Evolutionary conservation across 64 coral and sea anemone species (phyloP), one percentile per base, ranked within the genome.

Genomic region (Catalaphyllia jardinei): DNA sequence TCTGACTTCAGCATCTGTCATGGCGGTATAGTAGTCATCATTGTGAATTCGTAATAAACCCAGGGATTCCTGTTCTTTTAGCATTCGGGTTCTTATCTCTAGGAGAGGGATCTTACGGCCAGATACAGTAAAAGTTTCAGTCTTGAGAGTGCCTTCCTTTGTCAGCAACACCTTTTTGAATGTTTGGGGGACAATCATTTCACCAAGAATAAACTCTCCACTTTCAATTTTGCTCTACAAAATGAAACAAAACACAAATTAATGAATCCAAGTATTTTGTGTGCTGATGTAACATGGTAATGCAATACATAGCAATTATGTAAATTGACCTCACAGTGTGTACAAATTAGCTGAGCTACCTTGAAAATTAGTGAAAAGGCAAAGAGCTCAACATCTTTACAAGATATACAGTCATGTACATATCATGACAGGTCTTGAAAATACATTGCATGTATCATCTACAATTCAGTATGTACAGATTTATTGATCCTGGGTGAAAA

Each of bases 31-130:
- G 30, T 87, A 78, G 15, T 76, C 31, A n/a, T 92, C 73, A 67
- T 52, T 92, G 14, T 92, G 74, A 74, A 86, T 30, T 87, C 83
- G 52, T 8, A 92, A 55, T 12, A 92, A 73, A 20, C 90, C 90
- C 61, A 77, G 60, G 1, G 0, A 15, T 80, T 73, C 83, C 67
- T 92, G 90, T 10, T 87, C 84, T 74, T 67, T 72, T 20, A 80
- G 29, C 18, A 33, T 79, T 1, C 77, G 25, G 16, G 54, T 49
- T 18, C 90, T 77, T 60, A 92, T 92, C 8, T 92, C 84, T 1
- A 71, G 57, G 2, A 92, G 62, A 10, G 83, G 83, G 61, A 92
- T 92, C 27, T 92, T 76, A n/a, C 83, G 25, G 7, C 72, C 74
- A 79, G 90, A 92, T 18, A 92, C 83, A 86, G 39, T 57, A 87